Evolutionary conservation across 2,113 vertebrate genomes (phyloP).

Genomic region (Ibidorhyncha struthersii): DNA sequence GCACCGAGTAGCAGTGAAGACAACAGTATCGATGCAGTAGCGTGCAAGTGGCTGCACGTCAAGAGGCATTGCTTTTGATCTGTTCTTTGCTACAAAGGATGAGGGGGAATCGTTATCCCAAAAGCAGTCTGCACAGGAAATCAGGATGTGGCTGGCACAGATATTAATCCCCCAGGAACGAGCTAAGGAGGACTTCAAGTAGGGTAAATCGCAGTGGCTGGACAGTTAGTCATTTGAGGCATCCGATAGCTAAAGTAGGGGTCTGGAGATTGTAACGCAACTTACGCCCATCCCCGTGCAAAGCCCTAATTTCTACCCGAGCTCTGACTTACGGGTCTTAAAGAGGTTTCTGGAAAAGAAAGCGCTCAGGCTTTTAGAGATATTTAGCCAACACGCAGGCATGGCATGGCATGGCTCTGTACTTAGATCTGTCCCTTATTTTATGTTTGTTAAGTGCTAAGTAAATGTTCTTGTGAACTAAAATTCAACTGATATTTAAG

Average conservation of each 20-base stretch:
- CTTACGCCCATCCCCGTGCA: background rate
- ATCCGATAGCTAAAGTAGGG: background rate
- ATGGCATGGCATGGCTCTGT: background rate
- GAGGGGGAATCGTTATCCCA: conserved; percentile 46
- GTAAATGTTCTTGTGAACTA: background rate
- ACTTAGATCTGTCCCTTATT: background rate
- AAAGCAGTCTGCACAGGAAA: conserved; percentile 66
- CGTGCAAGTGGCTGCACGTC: background rate
- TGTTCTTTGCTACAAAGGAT: conserved; percentile 29
- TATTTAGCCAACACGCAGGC: background rate
- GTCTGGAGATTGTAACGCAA: background rate
- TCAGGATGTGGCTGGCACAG: conserved; percentile 36
- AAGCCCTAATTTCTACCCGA: background rate
- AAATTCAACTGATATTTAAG: background rate
- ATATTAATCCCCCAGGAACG: conserved; percentile 55
- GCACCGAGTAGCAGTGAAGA: background rate
- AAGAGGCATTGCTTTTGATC: conserved; percentile 17
- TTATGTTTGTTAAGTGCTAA: background rate
- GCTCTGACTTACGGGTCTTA: background rate
- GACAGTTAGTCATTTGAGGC: background rate
- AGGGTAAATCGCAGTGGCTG: background rate
- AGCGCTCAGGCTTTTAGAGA: background rate
- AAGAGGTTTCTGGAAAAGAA: background rate
- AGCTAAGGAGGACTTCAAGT: conserved; percentile 3
- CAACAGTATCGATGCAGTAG: background rate